Evolutionary conservation across 53 echinoderm and acorn worm species (phyloP), one percentile per base, ranked within the genome.

Genomic region (Glandiceps talaboti): DNA sequence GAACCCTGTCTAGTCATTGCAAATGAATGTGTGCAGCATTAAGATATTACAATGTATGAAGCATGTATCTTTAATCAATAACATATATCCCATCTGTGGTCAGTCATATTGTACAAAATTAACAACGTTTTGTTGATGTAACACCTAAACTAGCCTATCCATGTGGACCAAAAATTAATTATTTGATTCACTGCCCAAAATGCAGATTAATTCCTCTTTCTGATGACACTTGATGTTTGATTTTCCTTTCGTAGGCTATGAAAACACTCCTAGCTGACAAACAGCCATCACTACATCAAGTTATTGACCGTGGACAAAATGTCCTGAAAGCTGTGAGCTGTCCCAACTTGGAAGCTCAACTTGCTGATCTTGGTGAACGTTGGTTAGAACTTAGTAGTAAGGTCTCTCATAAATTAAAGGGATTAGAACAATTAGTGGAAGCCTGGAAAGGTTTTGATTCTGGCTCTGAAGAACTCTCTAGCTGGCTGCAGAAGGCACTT

Each of bases 221-320:
- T n/a, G n/a, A n/a, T n/a, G n/a, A n/a, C n/a, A n/a, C n/a, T n/a
- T n/a, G n/a, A n/a, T n/a, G n/a, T n/a, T n/a, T n/a, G n/a, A n/a
- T n/a, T n/a, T n/a, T n/a, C n/a, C n/a, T n/a, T n/a, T n/a, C n/a
- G 64, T 82, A 97, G 99, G 93, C 99, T 25, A 99, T 99, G 93
- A 91, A 94, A 31, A 82, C 89, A 1, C 76, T 99, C 73, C 79
- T 94, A 14, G 80, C 79, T 26, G 91, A 92, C 74, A 83, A 83
- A 10, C 91, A 91, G 74, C 86, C 99, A 25, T 74, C 84, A 73
- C 86, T 99, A 31, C 84, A 86, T 29, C 99, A 99, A 74, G 79
- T 91, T 10, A 84, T 86, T 25, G 87, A 84, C 76, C 78, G 83
- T 25, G 85, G 86, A 80, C 80, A 88, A 33, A 73, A 83, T 73